Conservation (phyloP, 2,888 invertebrate species). For the Melanargia galathea region DNA sequence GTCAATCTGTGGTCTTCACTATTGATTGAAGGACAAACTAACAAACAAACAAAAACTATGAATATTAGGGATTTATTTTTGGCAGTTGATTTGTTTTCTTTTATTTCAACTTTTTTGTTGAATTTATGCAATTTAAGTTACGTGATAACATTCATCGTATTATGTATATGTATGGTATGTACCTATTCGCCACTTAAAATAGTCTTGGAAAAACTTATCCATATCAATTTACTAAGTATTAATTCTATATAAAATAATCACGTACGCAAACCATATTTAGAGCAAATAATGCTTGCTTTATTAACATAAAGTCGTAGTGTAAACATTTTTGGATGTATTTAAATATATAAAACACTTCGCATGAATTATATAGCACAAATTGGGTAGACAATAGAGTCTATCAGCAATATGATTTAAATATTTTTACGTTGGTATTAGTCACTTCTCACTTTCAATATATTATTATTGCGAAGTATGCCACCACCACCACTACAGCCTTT, state of each 20-base stretch:
- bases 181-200: background rate
- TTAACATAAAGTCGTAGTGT: slow-evolving; percentile 31
- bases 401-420: slow-evolving; percentile 39
- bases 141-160: too few relatives aligned
- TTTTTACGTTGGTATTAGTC: slow-evolving; percentile 31
- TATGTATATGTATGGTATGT: too few relatives aligned
- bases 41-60: too few relatives aligned
- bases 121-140: too few relatives aligned
- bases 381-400: slow-evolving; percentile 39
- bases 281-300: slow-evolving; percentile 35
- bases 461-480: too few relatives aligned
- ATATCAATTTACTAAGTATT: slow-evolving; percentile 7
- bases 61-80: too few relatives aligned
- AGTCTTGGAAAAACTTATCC: slow-evolving; percentile 5
- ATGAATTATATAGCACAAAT: slow-evolving; percentile 36
- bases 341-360: slow-evolving; percentile 34
- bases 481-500: too few relatives aligned
- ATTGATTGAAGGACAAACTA: too few relatives aligned
- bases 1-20: too few relatives aligned
- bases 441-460: slow-evolving; percentile 4
- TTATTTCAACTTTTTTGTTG: too few relatives aligned
- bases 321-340: slow-evolving; percentile 35
- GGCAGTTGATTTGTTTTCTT: too few relatives aligned
- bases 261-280: slow-evolving; percentile 30
- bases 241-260: slow-evolving; percentile 27